A percentile compares a stretch with the other conserved stretches of the same genome.
These are phyloP conservation scores for Ramazzottius varieornatus DNA, from an alignment of 2,888 invertebrate species.

Conservation along the genomic window DNA sequence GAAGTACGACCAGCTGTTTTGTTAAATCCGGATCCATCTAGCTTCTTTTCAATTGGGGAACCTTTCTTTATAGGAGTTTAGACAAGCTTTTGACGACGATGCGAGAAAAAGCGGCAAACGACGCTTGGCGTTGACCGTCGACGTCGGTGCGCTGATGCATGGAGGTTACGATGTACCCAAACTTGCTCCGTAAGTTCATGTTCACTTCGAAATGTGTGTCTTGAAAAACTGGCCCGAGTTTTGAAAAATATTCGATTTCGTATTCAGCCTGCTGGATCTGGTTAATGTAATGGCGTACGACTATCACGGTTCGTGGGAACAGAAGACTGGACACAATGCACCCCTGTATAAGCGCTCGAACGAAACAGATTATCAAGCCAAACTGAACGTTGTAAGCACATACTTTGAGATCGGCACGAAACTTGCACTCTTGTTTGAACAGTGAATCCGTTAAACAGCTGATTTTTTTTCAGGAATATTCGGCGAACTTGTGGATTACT, in stretches of 20 bases:
- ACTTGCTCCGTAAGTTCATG: slow-evolving; percentile 6
- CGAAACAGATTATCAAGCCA: background rate
- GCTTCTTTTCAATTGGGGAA: background rate
- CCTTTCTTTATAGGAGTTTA: background rate
- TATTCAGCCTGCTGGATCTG: slow-evolving; percentile 8
- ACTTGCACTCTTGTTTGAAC: too few relatives aligned
- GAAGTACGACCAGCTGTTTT: background rate
- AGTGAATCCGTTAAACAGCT: too few relatives aligned
- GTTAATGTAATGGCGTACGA: slow-evolving; percentile 11
- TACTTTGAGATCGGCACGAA: too few relatives aligned
- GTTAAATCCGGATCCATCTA: background rate
- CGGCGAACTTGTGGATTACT: slow-evolving; percentile 7
- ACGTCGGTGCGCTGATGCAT: slow-evolving; percentile 4
- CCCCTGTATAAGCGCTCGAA: slow-evolving; percentile 12
- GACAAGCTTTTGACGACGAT: slow-evolving; percentile 4
- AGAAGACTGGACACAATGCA: slow-evolving; percentile 16
- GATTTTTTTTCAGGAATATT: slow-evolving; percentile 5
- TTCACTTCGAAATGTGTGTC: background rate
- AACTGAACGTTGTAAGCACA: background rate
- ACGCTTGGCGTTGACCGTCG: background rate
- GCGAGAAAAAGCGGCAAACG: background rate
- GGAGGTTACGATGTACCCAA: slow-evolving; percentile 8
- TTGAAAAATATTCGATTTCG: background rate
- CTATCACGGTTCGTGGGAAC: slow-evolving; percentile 18
- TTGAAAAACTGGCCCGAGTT: background rate